phyloP scores from a whole-genome alignment of 23 tunicate species.

The Trididemnum nubilum region DNA sequence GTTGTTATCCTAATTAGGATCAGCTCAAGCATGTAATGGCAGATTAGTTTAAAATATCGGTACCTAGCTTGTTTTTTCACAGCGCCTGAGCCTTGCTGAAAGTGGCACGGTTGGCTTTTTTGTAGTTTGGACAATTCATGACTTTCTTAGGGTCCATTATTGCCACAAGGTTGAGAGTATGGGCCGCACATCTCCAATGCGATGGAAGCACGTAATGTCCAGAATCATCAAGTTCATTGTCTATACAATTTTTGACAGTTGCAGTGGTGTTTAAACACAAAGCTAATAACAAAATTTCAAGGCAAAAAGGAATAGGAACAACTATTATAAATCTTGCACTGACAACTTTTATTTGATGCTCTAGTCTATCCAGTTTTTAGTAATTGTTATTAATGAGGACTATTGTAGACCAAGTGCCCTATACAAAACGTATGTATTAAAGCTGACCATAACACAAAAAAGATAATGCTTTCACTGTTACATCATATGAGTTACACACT shows the following conservation, averaged over 20 bases:
- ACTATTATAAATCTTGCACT: no score
- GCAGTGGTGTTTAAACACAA: neutral
- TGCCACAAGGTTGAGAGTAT: neutral
- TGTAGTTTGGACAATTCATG: neutral
- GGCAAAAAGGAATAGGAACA: neutral
- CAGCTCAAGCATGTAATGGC: neutral
- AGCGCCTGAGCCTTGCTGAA: neutral
- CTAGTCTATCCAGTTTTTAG: no score
- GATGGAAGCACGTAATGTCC: neutral
- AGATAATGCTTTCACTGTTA: no score
- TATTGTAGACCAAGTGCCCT: no score
- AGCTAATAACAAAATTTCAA: neutral
- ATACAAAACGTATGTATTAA: no score
- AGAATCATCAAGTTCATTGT: neutral
- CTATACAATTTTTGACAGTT: neutral
- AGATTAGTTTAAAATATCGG: neutral
- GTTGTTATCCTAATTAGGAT: neutral
- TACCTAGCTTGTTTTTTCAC: neutral
- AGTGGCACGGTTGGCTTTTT: neutral
- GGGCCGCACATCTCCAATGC: neutral
- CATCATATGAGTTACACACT: no score
- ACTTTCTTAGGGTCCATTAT: neutral
- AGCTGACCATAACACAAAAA: no score
- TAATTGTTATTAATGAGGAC: no score
- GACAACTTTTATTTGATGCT: no score